Base-by-base conservation (phyloP, 2,888 invertebrate species). In the Aporophyla nigra region DNA sequence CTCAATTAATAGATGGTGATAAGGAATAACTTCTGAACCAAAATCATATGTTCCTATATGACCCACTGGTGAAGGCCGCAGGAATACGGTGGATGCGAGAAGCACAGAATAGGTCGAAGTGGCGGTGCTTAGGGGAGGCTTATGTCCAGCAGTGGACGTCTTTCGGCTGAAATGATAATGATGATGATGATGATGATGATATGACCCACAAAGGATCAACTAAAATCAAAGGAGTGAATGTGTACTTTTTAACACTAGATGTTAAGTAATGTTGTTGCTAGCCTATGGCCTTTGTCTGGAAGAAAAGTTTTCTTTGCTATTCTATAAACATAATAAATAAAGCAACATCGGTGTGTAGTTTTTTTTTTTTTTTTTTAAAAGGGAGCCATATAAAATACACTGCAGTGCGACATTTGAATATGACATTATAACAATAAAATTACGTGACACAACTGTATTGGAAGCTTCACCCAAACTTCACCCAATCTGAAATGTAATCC, bases 401-500 rank as follows among this genome's bases (percentile, higher is more conserved):
- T 56, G 81, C 81, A 75, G 33, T 81, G 77, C 77, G 81, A 56
- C 75, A 77, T 74, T 63, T 43, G 21, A 56, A 10, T 56, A 81
- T 21, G 24, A 62, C 49, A 56, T 62, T 56, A 62, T 43, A 58
- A 43, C 56, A 63, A 24, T 51, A 63, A 77, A 77, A 63, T 33
- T 63, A 53, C 63, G 19, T 33, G 33, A 24, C 16, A 53, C n/a
- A 78, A 78, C 56, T 27, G 21, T 58, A 53, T 21, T 54, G 43
- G 27, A 53, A 58, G 78, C 53, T 21, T 51, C 54, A 82, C 19
- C 62, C 16, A 69, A 79, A 83, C 69, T 69, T 82, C 59, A 56
- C 16, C 40, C 54, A 24, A 83, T 78, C 65, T 83, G 79, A 78
- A 80, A 80, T 83, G 78, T 78, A 59, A 83, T 83, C 79, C 59